Base-by-base conservation (phyloP, 2,113 vertebrate species). In the Ceratotherium simum region DNA sequence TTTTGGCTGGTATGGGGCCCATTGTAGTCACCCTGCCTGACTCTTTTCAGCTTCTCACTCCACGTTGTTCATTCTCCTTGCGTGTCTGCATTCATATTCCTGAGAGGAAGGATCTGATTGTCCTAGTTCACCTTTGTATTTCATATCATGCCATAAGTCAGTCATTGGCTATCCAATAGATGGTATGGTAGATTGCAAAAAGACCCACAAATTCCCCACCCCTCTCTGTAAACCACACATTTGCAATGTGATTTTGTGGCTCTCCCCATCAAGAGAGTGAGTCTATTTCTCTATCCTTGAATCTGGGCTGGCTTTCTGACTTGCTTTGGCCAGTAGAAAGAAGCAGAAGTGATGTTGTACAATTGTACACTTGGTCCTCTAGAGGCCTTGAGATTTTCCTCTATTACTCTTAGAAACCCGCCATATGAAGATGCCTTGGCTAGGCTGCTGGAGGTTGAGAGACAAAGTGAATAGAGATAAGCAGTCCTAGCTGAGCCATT, bases 381-480 rank as follows among this genome's bases (percentile, higher is more conserved):
- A 69, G 48, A 83, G 27, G 12, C 23, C 31, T 36, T 75, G 42
- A 36, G 12, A 29, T 64, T 5, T 93, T 97, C 25, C 6, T 27
- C 5, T 65, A 10, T 82, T 23, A 3, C 25, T 78, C n/a, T 96
- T 96, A 48, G 60, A 95, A 91, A 36, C 5, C 20, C 75, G 21
- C 51, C 23, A 25, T 69, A 13, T n/a, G 62, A 92, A 39, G 78
- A 79, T 64, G 69, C 21, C 10, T 64, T 79, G 23, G 36, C 27
- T 25, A 92, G 25, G 31, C 25, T 95, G 73, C 69, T 92, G 42
- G 79, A 97, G 36, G 46, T 33, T 70, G 36, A 92, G 83, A 85
- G n/a, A 79, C 12, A 25, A 73, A 89, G n/a, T 36, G 60, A 73
- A 79, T 10, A 91, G 58, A 93, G 42, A 81, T 39, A 56, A 78